These are phyloP conservation scores for Boloria selene DNA, from an alignment of 2,888 invertebrate genomes.

Conservation along the genomic window DNA sequence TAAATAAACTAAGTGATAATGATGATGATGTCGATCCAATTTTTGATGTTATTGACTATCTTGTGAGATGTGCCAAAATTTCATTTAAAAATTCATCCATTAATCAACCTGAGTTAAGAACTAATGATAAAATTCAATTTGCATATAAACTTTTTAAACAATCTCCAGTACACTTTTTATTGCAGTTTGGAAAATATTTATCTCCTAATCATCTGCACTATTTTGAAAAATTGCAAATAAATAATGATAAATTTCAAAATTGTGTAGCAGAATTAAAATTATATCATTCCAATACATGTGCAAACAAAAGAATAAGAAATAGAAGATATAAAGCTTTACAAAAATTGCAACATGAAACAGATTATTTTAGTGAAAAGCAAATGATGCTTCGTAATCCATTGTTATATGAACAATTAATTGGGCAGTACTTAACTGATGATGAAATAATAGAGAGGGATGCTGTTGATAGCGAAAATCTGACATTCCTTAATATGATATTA, in stretches of 20 bases:
- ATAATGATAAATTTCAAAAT: constrained; percentile 49
- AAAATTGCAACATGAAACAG: constrained; percentile 85
- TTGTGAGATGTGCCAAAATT: constrained; percentile 83
- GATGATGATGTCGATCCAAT: constrained; percentile 63
- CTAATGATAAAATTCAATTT: constrained; percentile 86
- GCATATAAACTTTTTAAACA: constrained; percentile 84
- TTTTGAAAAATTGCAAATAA: constrained; percentile 78
- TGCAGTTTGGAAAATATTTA: constrained; percentile 89
- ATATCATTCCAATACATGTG: constrained; percentile 78
- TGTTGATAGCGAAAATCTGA: constrained; percentile 79
- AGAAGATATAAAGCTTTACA: constrained; percentile 91
- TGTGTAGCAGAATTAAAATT: constrained; percentile 84
- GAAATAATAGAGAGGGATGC: constrained; percentile 86
- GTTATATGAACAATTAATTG: constrained; percentile 94
- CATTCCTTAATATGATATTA: constrained; percentile 89
- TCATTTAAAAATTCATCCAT: constrained; percentile 92
- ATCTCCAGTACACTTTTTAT: constrained; percentile 87
- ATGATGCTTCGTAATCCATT: constrained; percentile 97
- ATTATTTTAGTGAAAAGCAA: constrained; percentile 94
- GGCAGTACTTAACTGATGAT: constrained; percentile 90
- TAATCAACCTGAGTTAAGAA: constrained; percentile 87
- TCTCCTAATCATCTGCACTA: constrained; percentile 85
- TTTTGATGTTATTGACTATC: constrained; percentile 83
- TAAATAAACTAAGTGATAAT: constrained; percentile 29
- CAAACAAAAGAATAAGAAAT: constrained; percentile 86